phyloP scores from a whole-genome alignment of 2,113 vertebrate species.

The Melanostigma gelatinosum region DNA sequence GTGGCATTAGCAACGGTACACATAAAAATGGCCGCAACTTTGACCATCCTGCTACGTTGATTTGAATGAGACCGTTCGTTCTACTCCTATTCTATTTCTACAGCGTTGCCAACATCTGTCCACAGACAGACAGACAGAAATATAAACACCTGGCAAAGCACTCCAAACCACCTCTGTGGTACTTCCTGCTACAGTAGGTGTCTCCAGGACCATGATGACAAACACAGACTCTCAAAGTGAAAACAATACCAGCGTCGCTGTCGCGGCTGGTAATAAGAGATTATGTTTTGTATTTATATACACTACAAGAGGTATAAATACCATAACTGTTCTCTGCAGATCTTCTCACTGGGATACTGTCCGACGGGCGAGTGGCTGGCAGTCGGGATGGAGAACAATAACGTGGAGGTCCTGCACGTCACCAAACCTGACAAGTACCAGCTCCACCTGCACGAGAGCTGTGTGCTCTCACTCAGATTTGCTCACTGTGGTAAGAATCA shows the following conservation, averaged over 20 bases:
- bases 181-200: neutral
- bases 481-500: conserved; percentile 90
- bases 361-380: conserved; percentile 97
- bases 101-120: neutral
- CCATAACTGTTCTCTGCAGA: conserved; percentile 76
- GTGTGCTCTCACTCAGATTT: conserved; percentile 95
- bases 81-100: neutral
- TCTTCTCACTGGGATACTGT: conserved; percentile 97
- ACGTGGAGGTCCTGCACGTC: conserved; percentile 95
- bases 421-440: conserved; percentile 98
- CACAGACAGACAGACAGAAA: neutral
- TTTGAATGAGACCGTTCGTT: neutral
- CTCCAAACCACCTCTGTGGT: neutral
- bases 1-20: neutral
- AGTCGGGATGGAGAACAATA: conserved; percentile 98
- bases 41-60: neutral
- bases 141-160: neutral
- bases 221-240: neutral
- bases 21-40: neutral
- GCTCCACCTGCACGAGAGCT: conserved; percentile 98
- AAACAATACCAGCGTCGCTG: neutral
- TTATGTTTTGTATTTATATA: neutral
- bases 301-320: neutral
- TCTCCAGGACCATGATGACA: neutral
- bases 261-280: neutral